Base-by-base conservation (phyloP, 2,113 vertebrate genomes). In the Ibidorhyncha struthersii region DNA sequence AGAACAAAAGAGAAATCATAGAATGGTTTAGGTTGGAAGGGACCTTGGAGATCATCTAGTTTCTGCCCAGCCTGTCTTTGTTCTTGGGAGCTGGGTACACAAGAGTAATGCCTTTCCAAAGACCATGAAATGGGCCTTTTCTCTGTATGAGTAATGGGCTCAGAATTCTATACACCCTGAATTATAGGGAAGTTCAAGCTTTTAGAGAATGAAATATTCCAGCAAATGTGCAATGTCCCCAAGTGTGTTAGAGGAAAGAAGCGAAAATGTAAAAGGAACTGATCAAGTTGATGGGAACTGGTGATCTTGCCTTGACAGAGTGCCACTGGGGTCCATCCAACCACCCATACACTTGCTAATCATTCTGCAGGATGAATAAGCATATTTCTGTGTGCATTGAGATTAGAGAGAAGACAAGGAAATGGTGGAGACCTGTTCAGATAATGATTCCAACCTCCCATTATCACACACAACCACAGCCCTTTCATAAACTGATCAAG, bases 51-150 rank as follows among this genome's bases (percentile, higher is more conserved):
- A 45, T 18, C 17, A 19, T 45, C 8, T 7, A 45, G 43, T 45
- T 45, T 45, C 45, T 17, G 6, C 45, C 45, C 8, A 45, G 45
- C 45, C 45, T 45, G 45, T 45, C 19, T 45, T 45, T 45, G 45
- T 19, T 8, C 45, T 45, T 34, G 34, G 62, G 17, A 72, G 9
- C 15, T 72, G 32, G 22, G 49, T n/a, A 25, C 19, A 23, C 18
- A 32, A 40, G 11, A 29, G 17, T 6, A 63, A 59, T 32, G 32
- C 9, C 76, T 61, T 56, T 58, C 40, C 41, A 78, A 73, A 82
- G 45, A 20, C 4, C 7, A 50, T 12, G 8, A 8, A 82, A 71
- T 0, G 1, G 3, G 8, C 1, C 3, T 4, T 30, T 63, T 79
- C 53, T 5, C 0, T 50, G 21, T 7, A 4, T 12, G 18, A 82